Conservation (phyloP, 2,113 vertebrate species). For the Daphoenositta chrysoptera region DNA sequence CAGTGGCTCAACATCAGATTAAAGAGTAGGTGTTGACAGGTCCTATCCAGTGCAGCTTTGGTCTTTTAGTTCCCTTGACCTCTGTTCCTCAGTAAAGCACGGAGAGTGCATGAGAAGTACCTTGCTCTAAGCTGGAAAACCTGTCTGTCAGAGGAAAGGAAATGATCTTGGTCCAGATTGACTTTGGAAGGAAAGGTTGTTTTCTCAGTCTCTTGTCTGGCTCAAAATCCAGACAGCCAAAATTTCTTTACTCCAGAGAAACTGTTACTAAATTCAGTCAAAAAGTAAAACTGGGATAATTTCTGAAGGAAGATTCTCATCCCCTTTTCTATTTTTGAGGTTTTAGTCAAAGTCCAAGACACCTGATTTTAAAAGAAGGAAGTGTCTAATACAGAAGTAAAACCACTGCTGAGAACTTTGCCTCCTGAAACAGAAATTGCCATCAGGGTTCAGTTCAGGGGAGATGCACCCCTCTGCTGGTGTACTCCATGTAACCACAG, state of each 20-base stretch:
- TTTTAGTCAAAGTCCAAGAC: background rate
- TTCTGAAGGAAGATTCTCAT: background rate
- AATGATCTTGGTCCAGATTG: background rate
- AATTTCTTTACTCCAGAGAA: background rate
- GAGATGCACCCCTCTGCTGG: background rate
- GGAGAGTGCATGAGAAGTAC: background rate
- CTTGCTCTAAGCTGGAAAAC: background rate
- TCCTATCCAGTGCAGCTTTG: background rate
- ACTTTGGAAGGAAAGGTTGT: background rate
- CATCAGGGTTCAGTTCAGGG: background rate
- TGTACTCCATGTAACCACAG: background rate
- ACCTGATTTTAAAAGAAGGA: background rate
- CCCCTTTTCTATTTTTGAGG: background rate
- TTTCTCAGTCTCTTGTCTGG: background rate
- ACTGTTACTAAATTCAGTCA: background rate
- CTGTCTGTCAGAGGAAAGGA: background rate
- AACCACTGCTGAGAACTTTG: background rate
- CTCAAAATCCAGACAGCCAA: constrained; percentile 8
- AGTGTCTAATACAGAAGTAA: background rate
- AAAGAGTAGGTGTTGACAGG: background rate
- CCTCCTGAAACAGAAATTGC: background rate
- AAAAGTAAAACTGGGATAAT: background rate
- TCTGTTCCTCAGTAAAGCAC: background rate
- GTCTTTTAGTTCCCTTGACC: background rate
- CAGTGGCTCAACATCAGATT: background rate